Base-by-base conservation (phyloP, 2,888 invertebrate genomes). In the Apomyelois bistriatella region DNA sequence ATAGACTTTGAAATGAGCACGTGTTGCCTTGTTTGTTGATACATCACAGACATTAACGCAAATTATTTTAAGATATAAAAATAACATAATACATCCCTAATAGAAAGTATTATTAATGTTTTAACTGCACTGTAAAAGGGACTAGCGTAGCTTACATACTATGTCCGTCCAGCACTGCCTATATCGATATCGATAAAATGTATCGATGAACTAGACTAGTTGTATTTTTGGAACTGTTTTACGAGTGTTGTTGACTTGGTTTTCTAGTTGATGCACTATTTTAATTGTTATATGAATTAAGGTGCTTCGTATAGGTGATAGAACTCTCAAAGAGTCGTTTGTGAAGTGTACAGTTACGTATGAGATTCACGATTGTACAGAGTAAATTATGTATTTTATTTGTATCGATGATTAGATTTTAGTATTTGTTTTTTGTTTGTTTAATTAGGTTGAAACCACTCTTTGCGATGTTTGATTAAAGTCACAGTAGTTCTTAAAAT, bases 331-430 rank as follows among this genome's bases (percentile, higher is more conserved):
- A 59, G 64, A 60, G 60, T 56, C 22, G 46, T 52, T 68, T 72
- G 72, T 76, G 76, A 71, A 76, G 69, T 88, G 87, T 89, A 90
- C 89, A 89, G 89, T 90, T 90, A 90, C 89, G 82, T 79, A 85
- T 90, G 89, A 90, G 89, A 90, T 90, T 90, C 78, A 72, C 72
- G 70, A 68, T 75, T 84, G 77, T 83, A 83, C 79, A 82, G 76
- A 74, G 64, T 72, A 65, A 60, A 61, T 43, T 66, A 62, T 43
- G 22, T 17, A 43, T 50, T 51, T 28, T 17, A 36, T 36, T 52
- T 52, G 40, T 50, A 50, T 40, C 16, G 49, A 40, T 16, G 28
- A 28, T 43, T 52, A 43, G 42, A 16, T 17, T 13, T 10, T 13
- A 35, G 36, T 43, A 36, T 12, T 16, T 17, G 9, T 51, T 42